Base-by-base conservation (phyloP, 2,888 invertebrate genomes). In the Seira ritae region DNA sequence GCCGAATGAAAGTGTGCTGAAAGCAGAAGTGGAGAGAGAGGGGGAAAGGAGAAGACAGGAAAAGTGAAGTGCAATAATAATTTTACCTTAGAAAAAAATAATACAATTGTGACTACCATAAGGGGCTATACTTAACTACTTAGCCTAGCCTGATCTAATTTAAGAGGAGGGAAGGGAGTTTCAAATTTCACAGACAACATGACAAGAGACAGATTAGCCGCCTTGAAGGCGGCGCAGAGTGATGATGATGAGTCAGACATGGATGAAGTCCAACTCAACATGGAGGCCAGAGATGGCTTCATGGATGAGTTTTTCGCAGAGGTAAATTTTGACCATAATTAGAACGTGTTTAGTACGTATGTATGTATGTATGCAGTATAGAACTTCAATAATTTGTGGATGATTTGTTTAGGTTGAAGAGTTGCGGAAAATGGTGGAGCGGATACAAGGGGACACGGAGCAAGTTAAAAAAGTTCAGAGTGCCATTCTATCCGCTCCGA, bases 241-340 rank as follows among this genome's bases (percentile, higher is more conserved):
- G 98, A 98, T 92, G 96, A 96, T 91, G 98, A 98, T 92, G 98
- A 98, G 91, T 96, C 95, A 91, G 96, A 95, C 89, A 95, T 96
- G 89, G 97, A 97, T 92, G 97, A 97, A 91, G 97, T 97, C 92
- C 96, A 97, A 92, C 97, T 98, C 93, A 96, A 95, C 91, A 96
- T 98, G 91, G 97, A 97, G 92, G 95, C 95, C 89, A 94, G 94
- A 89, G 95, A 95, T 91, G 97, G 97, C 90, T 98, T 97, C 93
- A 99, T 99, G 98, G 98, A 99, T 92, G 98, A 98, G 92, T 99
- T 99, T 93, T 99, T 99, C 93, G 97, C 97, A 92, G 98, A 98
- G 95, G 97, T 97, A 91, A 92, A 93, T 46, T 19, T 19, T 66
- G 17, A 65, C 19, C 10, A 10, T 15, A 55, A 20, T 22, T 31